Percentiles rank a stretch among this genome's conserved stretches.
Conservation (phyloP, 2,797 vertebrate genomes). For the Hoplostethus atlanticus region DNA sequence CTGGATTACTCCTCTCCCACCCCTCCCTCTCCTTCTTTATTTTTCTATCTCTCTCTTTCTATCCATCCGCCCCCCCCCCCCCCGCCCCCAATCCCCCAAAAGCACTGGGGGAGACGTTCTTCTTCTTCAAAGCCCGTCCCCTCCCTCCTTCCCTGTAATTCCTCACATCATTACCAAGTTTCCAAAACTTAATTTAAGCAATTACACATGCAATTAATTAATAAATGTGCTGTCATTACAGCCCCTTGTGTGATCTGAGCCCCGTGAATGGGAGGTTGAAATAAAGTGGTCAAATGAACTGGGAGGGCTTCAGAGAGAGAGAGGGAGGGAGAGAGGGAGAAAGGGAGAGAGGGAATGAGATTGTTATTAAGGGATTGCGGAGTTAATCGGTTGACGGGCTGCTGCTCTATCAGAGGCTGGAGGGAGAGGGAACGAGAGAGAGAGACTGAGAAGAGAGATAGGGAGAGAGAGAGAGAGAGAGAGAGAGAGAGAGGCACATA, state of each 20-base stretch:
- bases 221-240: constrained; percentile 90
- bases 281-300: constrained; percentile 83
- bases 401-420: constrained; percentile 73
- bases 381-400: constrained; percentile 80
- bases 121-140: constrained; percentile 74
- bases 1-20: constrained; percentile 79
- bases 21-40: constrained; percentile 49
- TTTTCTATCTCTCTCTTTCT: constrained; percentile 65
- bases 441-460: constrained; percentile 39
- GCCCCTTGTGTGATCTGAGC: constrained; percentile 84
- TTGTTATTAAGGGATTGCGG: constrained; percentile 81
- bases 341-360: constrained; percentile 75
- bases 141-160: constrained; percentile 82
- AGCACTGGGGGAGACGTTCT: constrained; percentile 63
- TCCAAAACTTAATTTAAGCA: constrained; percentile 90
- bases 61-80: constrained; percentile 70
- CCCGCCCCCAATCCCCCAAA: constrained; percentile 68
- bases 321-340: constrained; percentile 45
- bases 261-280: constrained; percentile 78
- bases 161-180: constrained; percentile 89
- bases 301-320: constrained; percentile 76
- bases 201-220: constrained; percentile 92
- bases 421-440: constrained; percentile 61
- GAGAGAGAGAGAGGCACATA: constrained; percentile 19
- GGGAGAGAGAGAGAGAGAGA: constrained; percentile 63